phyloP scores from a whole-genome alignment of 2,888 invertebrate genomes.

The Chymomyza caudatula region DNA sequence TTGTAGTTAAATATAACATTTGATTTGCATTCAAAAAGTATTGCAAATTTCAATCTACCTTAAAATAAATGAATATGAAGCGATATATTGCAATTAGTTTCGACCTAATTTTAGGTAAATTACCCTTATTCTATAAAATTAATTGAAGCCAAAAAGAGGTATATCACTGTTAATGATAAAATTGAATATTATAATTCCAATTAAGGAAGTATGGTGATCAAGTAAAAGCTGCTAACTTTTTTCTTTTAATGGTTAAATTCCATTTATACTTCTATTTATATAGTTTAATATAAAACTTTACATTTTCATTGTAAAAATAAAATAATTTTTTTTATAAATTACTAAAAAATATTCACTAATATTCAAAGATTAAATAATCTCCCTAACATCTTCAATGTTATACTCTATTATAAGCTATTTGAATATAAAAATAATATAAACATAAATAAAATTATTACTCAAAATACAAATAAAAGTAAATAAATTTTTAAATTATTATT shows the following conservation, averaged over 20 bases:
- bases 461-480: slow-evolving; percentile 79
- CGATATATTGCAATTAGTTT: slow-evolving; percentile 79
- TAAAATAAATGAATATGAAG: slow-evolving; percentile 77
- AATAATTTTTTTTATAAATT: slow-evolving; percentile 73
- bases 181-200: slow-evolving; percentile 78
- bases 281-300: slow-evolving; percentile 84
- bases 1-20: slow-evolving; percentile 66
- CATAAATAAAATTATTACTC: slow-evolving; percentile 65
- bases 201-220: slow-evolving; percentile 81
- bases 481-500: slow-evolving; percentile 80
- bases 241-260: slow-evolving; percentile 75
- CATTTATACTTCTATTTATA: slow-evolving; percentile 64
- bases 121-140: slow-evolving; percentile 80
- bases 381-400: slow-evolving; percentile 79
- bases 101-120: slow-evolving; percentile 78
- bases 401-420: slow-evolving; percentile 79
- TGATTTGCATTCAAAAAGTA: slow-evolving; percentile 76
- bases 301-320: slow-evolving; percentile 84
- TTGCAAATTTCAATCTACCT: slow-evolving; percentile 74
- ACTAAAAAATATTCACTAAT: slow-evolving; percentile 64
- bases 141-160: slow-evolving; percentile 79
- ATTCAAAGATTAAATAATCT: slow-evolving; percentile 68
- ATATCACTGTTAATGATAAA: slow-evolving; percentile 79
- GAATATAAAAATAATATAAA: slow-evolving; percentile 62
- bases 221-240: slow-evolving; percentile 83